Evolutionary conservation across 2,888 invertebrate species (phyloP), one percentile per base, ranked within the genome.

Genomic region (Pogonocherus hispidulus): DNA sequence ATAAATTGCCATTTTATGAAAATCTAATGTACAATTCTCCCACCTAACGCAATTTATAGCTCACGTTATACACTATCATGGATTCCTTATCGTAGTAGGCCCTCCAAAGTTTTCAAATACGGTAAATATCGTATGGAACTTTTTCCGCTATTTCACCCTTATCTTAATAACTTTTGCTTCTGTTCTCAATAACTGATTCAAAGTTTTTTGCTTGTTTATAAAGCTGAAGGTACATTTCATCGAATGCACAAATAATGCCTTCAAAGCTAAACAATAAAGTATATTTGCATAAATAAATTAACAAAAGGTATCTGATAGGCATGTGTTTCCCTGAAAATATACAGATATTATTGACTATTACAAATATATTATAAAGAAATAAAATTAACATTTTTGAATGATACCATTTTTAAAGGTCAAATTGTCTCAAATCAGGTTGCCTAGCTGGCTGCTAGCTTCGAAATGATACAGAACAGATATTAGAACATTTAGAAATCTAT

Each of bases 61-160:
- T 47, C 27, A 32, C 59, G 27, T 59, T 59, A 47, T 47, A 32
- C 22, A 59, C 47, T 44, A 59, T 59, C 59, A 47, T 47, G 47
- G 59, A 47, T 59, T 27, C 59, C 47, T 59, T 59, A 59, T 59
- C 57, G 44, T 44, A 57, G 44, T 57, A 57, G 44, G 41, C 23
- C 41, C 27, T 47, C 1, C 47, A 32, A 59, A 59, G 27, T 59
- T 59, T 47, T n/a, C 18, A 23, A 41, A 46, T 47, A 32, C 18
- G 46, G 47, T 47, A 18, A 46, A 27, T 27, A 47, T 59, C 27
- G 8, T 9, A 16, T 8, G 22, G 47, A 59, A 59, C 47, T 59
- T 59, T 59, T 59, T 59, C 27, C 59, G 32, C 18, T n/a, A 19
- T 32, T 59, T 59, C 47, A 32, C 47, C 47, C 59, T 59, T 59